Evolutionary conservation across 1,140 invertebrate species (phyloP).

Genomic region (Panulirus ornatus): DNA sequence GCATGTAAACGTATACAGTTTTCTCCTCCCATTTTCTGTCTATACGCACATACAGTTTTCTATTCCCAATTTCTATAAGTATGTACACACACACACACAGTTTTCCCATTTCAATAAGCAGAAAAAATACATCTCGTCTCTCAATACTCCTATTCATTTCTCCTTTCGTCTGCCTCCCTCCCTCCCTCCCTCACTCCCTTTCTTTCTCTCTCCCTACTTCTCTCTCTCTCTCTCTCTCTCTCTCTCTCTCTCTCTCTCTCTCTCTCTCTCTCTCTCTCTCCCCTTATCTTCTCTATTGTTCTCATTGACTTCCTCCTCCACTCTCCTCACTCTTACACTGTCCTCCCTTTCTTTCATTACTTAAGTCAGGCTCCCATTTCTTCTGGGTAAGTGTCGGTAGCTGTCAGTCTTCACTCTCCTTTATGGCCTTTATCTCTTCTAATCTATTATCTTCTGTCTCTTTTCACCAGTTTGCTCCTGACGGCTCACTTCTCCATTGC

Average conservation of each 20-base stretch:
- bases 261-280: slow-evolving; percentile 12
- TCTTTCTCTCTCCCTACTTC: not conserved
- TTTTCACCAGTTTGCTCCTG: not conserved
- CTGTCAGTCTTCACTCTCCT: slow-evolving; percentile 10
- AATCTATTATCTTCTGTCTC: slow-evolving; percentile 5
- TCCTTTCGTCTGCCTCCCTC: too few relatives aligned
- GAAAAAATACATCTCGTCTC: too few relatives aligned
- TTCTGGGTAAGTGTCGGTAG: not conserved
- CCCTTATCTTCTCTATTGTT: not conserved
- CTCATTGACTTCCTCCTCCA: slow-evolving; percentile 12
- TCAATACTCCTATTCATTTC: too few relatives aligned
- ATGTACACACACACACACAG: too few relatives aligned
- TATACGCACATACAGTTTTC: too few relatives aligned
- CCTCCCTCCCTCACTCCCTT: not conserved
- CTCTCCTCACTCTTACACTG: not conserved
- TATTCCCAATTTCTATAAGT: too few relatives aligned
- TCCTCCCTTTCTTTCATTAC: slow-evolving; percentile 10
- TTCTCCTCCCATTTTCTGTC: too few relatives aligned
- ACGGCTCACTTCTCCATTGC: not conserved
- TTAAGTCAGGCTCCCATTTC: not conserved
- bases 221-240: slow-evolving; percentile 23
- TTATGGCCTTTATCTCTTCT: not conserved
- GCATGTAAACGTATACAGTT: too few relatives aligned
- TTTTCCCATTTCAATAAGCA: too few relatives aligned
- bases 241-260: slow-evolving; percentile 23